Evolutionary conservation across 2,113 vertebrate species (phyloP).

Genomic region (Scomber colias): DNA sequence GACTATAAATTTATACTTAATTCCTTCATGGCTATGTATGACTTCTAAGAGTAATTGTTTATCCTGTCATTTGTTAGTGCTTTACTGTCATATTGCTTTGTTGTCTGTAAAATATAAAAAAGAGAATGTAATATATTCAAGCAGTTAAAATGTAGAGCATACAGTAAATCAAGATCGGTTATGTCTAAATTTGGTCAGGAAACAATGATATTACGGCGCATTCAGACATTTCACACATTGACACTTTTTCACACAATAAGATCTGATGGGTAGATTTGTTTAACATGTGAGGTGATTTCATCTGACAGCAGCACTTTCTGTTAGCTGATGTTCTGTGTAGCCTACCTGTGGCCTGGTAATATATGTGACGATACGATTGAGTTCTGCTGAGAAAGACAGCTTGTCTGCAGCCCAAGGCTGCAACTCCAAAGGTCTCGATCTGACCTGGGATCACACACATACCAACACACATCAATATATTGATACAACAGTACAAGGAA

Average conservation of each 20-base stretch:
- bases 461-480: conserved; percentile 32
- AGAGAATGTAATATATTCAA: not conserved
- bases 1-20: not conserved
- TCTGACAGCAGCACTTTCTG: not conserved
- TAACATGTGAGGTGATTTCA: not conserved
- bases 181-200: not conserved
- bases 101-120: not conserved
- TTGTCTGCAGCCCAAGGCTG: conserved; percentile 60
- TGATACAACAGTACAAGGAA: not conserved
- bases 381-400: conserved; percentile 72
- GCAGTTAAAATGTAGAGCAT: not conserved
- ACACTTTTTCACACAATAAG: not conserved
- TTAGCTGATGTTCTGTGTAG: conserved; percentile 1
- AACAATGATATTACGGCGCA: not conserved
- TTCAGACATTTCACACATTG: conserved; percentile 1
- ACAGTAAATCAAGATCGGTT: not conserved
- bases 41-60: not conserved
- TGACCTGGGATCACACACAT: conserved; percentile 59
- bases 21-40: not conserved
- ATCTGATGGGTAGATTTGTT: too few species aligned
- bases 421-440: conserved; percentile 58
- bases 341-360: conserved; percentile 80
- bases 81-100: not conserved
- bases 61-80: not conserved
- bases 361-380: conserved; percentile 67